A percentile compares a stretch with the other conserved stretches of the same genome.
These are phyloP conservation scores for Genyomyrus donnyi DNA, from an alignment of 2,113 vertebrate genomes.

Conservation along the genomic window DNA sequence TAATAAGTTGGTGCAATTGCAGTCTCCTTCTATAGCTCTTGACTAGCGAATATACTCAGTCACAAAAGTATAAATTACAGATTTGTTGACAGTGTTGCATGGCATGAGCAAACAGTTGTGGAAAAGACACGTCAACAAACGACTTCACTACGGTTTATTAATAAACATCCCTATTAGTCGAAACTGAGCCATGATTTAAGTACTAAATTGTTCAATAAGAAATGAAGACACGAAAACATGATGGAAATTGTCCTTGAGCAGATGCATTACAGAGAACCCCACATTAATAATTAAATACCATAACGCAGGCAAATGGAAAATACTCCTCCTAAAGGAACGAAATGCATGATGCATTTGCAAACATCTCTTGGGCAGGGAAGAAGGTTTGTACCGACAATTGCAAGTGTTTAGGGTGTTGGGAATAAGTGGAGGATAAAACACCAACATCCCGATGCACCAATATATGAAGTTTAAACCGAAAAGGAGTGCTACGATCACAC, in stretches of 20 bases:
- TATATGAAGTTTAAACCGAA: not conserved
- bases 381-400: not conserved
- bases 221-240: not conserved
- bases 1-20: not conserved
- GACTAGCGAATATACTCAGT: not conserved
- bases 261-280: not conserved
- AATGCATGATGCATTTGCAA: not conserved
- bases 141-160: not conserved
- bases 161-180: not conserved
- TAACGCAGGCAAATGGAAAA: not conserved
- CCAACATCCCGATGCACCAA: not conserved
- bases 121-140: not conserved
- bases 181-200: not conserved
- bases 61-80: not conserved
- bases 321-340: not conserved
- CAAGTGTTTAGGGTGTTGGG: not conserved
- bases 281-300: not conserved
- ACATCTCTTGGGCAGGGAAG: not conserved
- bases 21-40: not conserved
- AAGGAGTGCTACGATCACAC: not conserved
- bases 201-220: not conserved
- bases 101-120: not conserved
- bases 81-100: not conserved
- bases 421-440: not conserved
- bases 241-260: not conserved